phyloP scores from a whole-genome alignment of 2,113 vertebrate species.

The Salvator merianae region DNA sequence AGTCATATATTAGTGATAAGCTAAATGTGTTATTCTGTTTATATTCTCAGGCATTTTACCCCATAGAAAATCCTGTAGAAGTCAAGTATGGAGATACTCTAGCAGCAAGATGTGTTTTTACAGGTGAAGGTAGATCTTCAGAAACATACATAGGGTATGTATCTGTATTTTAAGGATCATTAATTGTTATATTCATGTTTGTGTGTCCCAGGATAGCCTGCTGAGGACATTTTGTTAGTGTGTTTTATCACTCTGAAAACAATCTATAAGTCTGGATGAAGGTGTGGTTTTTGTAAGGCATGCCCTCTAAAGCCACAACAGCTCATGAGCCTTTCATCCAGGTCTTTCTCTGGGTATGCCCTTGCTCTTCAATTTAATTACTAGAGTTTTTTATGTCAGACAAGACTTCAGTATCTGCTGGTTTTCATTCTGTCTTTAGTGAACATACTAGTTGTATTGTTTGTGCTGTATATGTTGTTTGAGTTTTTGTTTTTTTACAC shows the following conservation, averaged over 20 bases:
- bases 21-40: conserved; percentile 20
- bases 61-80: conserved; percentile 79
- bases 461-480: too few species aligned
- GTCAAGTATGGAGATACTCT: conserved; percentile 86
- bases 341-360: not conserved
- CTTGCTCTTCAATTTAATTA: too few species aligned
- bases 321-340: not conserved
- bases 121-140: conserved; percentile 87
- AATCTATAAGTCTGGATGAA: not conserved
- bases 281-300: too few species aligned
- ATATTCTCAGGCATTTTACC: conserved; percentile 90
- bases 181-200: not conserved
- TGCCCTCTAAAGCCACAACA: too few species aligned
- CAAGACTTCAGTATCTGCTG: too few species aligned
- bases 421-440: too few species aligned
- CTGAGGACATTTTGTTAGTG: not conserved
- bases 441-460: too few species aligned
- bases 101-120: conserved; percentile 93
- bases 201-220: not conserved
- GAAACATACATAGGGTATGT: conserved; percentile 91
- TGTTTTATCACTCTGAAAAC: not conserved
- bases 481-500: too few species aligned
- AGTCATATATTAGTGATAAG: not conserved
- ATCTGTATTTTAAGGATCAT: not conserved
- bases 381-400: too few species aligned